Percentiles rank a stretch among this genome's conserved stretches.
Conservation (phyloP, 2,888 invertebrate species). For the Zygogramma bicolorata region DNA sequence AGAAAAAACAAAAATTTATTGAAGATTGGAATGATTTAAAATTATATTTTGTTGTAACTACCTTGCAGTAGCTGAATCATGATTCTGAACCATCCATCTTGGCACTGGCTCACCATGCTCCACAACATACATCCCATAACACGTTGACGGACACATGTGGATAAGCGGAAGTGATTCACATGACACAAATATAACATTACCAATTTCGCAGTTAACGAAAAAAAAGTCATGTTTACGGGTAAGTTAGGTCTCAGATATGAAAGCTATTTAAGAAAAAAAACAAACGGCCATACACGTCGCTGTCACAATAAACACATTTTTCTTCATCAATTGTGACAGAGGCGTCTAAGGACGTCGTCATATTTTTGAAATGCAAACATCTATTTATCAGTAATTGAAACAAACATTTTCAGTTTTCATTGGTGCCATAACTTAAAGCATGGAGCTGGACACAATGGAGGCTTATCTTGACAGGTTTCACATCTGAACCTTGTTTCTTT, state of each 20-base stretch:
- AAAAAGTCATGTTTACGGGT: not conserved
- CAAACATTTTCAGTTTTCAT: not conserved
- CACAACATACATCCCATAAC: too few species aligned
- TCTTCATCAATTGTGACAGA: not conserved
- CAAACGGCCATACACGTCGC: not conserved
- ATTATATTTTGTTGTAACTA: too few species aligned
- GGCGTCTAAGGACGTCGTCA: not conserved
- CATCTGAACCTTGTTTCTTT: conserved; percentile 16
- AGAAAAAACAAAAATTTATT: too few species aligned
- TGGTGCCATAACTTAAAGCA: conserved; percentile 16
- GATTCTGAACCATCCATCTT: too few species aligned
- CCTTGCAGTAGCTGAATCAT: too few species aligned
- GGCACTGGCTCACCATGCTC: too few species aligned
- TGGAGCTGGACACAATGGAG: conserved; percentile 17
- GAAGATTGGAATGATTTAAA: too few species aligned
- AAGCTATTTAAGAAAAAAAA: conserved; percentile 3
- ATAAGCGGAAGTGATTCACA: not conserved
- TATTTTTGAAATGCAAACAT: not conserved
- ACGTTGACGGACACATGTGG: conserved; percentile 19
- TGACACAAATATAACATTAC: not conserved
- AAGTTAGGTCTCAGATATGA: not conserved
- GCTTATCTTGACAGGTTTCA: conserved; percentile 21
- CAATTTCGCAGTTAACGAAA: not conserved
- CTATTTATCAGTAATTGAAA: not conserved
- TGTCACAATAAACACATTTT: not conserved